These are phyloP conservation scores for Heliornis fulica DNA, from an alignment of 2,113 vertebrate species.

Conservation along the genomic window DNA sequence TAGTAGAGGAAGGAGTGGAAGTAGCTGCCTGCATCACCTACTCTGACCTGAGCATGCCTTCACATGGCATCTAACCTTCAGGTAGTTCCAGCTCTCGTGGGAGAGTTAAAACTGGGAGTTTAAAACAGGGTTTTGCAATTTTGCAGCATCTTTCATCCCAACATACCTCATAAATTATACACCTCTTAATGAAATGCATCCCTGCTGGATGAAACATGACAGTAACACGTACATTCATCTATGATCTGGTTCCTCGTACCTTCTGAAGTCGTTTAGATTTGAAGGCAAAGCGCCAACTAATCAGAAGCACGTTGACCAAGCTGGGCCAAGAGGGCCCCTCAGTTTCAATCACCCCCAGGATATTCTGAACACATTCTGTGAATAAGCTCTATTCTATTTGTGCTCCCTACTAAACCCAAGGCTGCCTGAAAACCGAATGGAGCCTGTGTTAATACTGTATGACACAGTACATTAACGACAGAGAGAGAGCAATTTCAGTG, in stretches of 20 bases:
- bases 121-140: background rate
- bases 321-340: background rate
- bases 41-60: background rate
- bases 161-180: background rate
- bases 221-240: background rate
- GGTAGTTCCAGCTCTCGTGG: background rate
- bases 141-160: background rate
- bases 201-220: background rate
- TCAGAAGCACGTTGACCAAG: background rate
- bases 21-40: background rate
- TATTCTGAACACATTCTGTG: background rate
- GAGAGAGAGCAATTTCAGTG: background rate
- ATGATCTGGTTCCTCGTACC: background rate
- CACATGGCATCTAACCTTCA: background rate
- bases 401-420: background rate
- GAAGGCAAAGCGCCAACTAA: background rate
- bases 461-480: background rate
- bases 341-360: background rate
- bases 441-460: background rate
- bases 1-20: background rate
- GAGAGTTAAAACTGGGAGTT: background rate
- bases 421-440: background rate
- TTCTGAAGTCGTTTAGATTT: background rate
- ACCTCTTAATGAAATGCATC: background rate
- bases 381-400: background rate